A percentile compares a stretch with the other conserved stretches of the same genome.
phyloP scores from a whole-genome alignment of 2,888 invertebrate genomes.

The Agrenia bidenticulata region DNA sequence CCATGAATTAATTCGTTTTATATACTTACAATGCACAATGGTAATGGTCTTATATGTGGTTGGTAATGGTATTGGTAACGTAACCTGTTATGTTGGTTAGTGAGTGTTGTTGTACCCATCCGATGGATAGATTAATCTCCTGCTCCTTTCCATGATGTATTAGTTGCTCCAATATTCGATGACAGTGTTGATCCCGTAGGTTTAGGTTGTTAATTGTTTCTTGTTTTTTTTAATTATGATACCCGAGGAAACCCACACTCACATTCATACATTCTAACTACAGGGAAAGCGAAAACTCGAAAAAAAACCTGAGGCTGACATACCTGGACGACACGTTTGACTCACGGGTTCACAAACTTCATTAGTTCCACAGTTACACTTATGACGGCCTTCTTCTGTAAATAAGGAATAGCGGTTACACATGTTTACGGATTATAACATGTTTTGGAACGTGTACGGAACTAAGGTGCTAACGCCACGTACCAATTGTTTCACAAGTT shows the following conservation, averaged over 20 bases:
- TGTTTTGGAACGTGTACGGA: too few species aligned
- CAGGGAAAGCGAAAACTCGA: background rate
- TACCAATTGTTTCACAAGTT: slow-evolving; percentile 37
- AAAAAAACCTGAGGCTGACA: background rate
- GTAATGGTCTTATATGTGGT: slow-evolving; percentile 12
- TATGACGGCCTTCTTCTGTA: too few species aligned
- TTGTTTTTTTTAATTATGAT: slow-evolving; percentile 7
- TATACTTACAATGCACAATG: background rate
- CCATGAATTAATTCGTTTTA: too few species aligned
- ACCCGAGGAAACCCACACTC: slow-evolving; percentile 33
- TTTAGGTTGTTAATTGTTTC: slow-evolving; percentile 34
- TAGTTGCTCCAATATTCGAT: slow-evolving; percentile 29
- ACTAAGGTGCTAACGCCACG: background rate
- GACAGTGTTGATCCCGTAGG: slow-evolving; percentile 29
- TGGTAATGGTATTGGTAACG: slow-evolving; percentile 14
- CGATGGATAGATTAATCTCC: slow-evolving; percentile 31
- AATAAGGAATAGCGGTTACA: too few species aligned
- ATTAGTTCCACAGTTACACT: slow-evolving; percentile 5
- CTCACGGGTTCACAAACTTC: slow-evolving; percentile 1
- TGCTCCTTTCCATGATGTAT: slow-evolving; percentile 31
- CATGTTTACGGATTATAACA: too few species aligned
- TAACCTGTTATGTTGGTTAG: slow-evolving; percentile 39
- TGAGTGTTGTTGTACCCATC: slow-evolving; percentile 47
- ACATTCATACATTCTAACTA: slow-evolving; percentile 29
- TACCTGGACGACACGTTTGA: slow-evolving; percentile 6